Base-by-base conservation (phyloP, 2,113 vertebrate genomes). In the Leucoraja erinaceus region DNA sequence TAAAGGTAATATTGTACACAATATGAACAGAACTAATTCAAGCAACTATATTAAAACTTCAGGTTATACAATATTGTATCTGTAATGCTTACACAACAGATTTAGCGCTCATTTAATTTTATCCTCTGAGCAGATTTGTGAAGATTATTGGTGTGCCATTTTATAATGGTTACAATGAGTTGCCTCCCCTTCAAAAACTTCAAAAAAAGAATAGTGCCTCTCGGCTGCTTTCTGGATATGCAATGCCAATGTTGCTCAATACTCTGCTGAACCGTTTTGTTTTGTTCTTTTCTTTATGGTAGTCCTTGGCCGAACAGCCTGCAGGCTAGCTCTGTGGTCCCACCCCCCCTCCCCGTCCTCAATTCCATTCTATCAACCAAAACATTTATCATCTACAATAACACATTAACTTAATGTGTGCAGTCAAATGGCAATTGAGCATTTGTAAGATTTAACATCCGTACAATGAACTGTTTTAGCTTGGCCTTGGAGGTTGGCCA, bases 1-100 rank as follows among this genome's bases (percentile, higher is more conserved):
- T 95, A 94, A 96, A 94, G 95, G 94, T 96, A 96, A 96, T 95
- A 95, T 95, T 96, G 96, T 95, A 96, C 96, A 96, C 96, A 95
- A 96, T 95, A 96, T 96, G 83, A 88, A 33, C 59, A 33, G n/a
- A 66, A 94, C 96, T 96, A 96, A 96, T 96, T 96, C 96, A 95
- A 95, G 93, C 91, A 93, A 95, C 96, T 95, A 96, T 95, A 95
- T 96, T 88, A 95, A 96, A 47, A 47, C 38, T 47, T 94, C 94
- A 93, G 94, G 96, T 96, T 96, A 96, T 96, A 96, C 95, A 96
- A 94, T 94, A 95, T 95, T 94, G 63, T 59, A 88, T 63, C 63
- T 63, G 59, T 88, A 88, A 88, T 31, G 83, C 83, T n/a, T 63
- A 61, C 28, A 18, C 59, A 63, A 25, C 3, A 77, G 75, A 28